Percentiles rank a stretch among this genome's conserved stretches.
phyloP scores from a whole-genome alignment of 35 echinoderm and acorn worm species.

The Anneissia japonica region DNA sequence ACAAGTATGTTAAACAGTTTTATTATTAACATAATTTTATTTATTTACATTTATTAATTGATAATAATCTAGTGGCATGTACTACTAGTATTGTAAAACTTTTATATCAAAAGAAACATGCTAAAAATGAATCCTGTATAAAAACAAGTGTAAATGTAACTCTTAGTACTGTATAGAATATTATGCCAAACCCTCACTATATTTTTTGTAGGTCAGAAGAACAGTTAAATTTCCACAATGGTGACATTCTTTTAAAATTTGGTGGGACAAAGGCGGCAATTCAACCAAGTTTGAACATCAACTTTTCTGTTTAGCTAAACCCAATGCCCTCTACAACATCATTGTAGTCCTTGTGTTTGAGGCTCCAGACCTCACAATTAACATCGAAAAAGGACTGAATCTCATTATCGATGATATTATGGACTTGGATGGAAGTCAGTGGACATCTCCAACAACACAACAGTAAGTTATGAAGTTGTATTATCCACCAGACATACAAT shows the following conservation, averaged over 20 bases:
- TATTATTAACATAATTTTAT: too few relatives aligned
- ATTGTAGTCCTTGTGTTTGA: neutral
- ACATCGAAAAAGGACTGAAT: neutral
- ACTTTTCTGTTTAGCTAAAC: neutral
- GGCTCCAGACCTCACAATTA: neutral
- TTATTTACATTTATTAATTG: too few relatives aligned
- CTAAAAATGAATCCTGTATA: too few relatives aligned
- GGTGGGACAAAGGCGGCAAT: neutral
- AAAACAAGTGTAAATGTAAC: too few relatives aligned
- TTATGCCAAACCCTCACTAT: neutral
- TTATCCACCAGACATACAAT: too few relatives aligned
- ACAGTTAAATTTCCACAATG: neutral
- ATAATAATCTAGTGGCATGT: too few relatives aligned
- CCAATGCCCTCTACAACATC: neutral
- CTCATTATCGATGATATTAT: neutral
- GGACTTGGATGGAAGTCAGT: neutral
- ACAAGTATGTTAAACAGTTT: too few relatives aligned
- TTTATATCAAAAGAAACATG: too few relatives aligned
- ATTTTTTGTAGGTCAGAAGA: neutral
- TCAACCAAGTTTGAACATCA: neutral
- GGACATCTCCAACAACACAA: neutral
- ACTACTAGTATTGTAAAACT: too few relatives aligned
- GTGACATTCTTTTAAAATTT: neutral
- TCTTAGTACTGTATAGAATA: neutral
- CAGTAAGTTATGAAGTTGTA: too few relatives aligned